Percentiles rank a stretch among this genome's conserved stretches.
These are phyloP conservation scores for Melanotaenia maccullochi DNA, from an alignment of 2,797 vertebrate species.

Conservation along the genomic window DNA sequence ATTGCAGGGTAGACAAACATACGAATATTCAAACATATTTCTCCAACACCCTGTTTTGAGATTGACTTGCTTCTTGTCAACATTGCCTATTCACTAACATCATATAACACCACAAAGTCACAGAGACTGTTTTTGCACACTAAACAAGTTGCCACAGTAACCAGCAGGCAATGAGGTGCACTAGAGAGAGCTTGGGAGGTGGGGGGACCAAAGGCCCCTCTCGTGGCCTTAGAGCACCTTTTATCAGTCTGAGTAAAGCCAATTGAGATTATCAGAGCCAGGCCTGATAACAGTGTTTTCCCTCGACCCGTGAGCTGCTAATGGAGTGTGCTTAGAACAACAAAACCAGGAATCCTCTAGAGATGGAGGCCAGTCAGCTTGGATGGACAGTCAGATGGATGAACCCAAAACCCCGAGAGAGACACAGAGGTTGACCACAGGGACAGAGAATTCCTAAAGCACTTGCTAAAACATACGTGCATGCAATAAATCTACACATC, in stretches of 20 bases:
- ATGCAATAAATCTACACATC: slow-evolving; percentile 65
- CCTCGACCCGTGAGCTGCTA: slow-evolving; percentile 88
- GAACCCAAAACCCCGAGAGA: slow-evolving; percentile 48
- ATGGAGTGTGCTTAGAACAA: slow-evolving; percentile 90
- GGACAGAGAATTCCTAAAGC: slow-evolving; percentile 67
- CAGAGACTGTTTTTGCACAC: slow-evolving; percentile 63
- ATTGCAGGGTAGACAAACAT: slow-evolving; percentile 24
- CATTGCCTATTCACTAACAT: slow-evolving; percentile 51
- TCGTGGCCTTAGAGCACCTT: slow-evolving; percentile 80
- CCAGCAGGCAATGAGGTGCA: slow-evolving; percentile 45
- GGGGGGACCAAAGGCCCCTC: slow-evolving; percentile 74
- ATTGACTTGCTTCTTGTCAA: slow-evolving; percentile 61
- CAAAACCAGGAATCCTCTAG: slow-evolving; percentile 80
- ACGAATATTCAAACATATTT: slow-evolving; percentile 62
- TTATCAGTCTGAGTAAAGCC: slow-evolving; percentile 91
- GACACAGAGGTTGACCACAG: slow-evolving; percentile 67
- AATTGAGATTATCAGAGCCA: slow-evolving; percentile 89
- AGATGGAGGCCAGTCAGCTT: slow-evolving; percentile 75
- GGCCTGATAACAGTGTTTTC: slow-evolving; percentile 90
- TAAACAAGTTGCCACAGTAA: slow-evolving; percentile 77
- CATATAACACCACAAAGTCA: slow-evolving; percentile 47
- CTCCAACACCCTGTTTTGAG: slow-evolving; percentile 41
- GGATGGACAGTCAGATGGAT: slow-evolving; percentile 65
- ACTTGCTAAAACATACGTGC: slow-evolving; percentile 65
- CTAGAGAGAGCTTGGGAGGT: slow-evolving; percentile 18